These are phyloP conservation scores for Polydrusus pterygomalis DNA, from an alignment of 2,888 invertebrate species.

Conservation along the genomic window DNA sequence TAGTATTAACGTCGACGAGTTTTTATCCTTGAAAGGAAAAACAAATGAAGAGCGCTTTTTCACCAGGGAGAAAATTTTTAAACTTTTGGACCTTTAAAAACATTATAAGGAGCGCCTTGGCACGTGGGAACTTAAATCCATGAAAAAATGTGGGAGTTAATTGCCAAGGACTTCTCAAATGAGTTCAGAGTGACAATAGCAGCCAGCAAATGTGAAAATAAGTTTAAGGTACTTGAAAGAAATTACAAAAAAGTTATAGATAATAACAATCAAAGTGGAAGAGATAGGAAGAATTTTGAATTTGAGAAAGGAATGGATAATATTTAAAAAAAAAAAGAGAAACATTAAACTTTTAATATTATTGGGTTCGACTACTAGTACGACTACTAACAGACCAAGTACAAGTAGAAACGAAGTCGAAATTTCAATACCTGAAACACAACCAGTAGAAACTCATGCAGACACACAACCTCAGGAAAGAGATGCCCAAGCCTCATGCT, in stretches of 20 bases:
- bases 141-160: constrained; percentile 13
- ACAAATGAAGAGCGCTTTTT: not conserved
- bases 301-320: not conserved
- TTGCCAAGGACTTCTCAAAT: not conserved
- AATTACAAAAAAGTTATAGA: not conserved
- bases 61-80: not conserved
- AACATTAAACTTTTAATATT: too few species aligned
- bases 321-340: not conserved
- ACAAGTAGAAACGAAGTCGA: too few species aligned
- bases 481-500: not conserved
- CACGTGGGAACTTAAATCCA: not conserved
- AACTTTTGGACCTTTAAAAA: not conserved
- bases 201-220: not conserved
- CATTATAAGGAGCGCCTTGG: not conserved
- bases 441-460: not conserved
- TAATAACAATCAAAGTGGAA: not conserved
- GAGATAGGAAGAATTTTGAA: not conserved
- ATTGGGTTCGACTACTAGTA: too few species aligned
- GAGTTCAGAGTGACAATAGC: not conserved
- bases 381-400: not conserved
- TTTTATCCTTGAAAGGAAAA: not conserved
- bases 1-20: not conserved
- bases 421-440: not conserved
- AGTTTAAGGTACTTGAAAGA: too few species aligned
- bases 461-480: not conserved